Percentiles rank a stretch among this genome's conserved stretches.
These are phyloP conservation scores for Potamilus streckersoni DNA, from an alignment of 1,140 invertebrate genomes.

Conservation along the genomic window DNA sequence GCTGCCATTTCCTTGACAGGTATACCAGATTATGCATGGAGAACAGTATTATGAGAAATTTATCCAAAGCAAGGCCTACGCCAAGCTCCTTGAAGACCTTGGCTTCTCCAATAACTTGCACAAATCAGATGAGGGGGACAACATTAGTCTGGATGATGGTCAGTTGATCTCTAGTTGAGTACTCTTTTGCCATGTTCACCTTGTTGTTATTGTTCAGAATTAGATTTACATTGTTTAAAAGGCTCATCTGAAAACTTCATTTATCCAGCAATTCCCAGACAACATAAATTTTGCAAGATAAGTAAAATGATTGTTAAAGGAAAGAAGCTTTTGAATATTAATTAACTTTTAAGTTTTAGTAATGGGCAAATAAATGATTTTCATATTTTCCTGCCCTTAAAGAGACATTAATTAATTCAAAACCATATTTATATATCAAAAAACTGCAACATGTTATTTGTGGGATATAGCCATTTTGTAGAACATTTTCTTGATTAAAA, in stretches of 20 bases:
- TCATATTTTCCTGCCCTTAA: too few species aligned
- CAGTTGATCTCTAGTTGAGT: slow-evolving; percentile 19
- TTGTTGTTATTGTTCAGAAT: neutral
- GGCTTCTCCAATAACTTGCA: slow-evolving; percentile 74
- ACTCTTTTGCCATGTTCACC: neutral
- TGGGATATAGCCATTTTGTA: too few species aligned
- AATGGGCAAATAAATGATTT: too few species aligned
- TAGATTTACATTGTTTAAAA: neutral
- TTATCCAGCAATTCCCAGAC: neutral
- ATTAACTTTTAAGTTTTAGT: neutral
- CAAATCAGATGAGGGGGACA: slow-evolving; percentile 59
- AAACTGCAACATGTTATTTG: too few species aligned
- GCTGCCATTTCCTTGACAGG: slow-evolving; percentile 43
- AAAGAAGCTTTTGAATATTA: neutral
- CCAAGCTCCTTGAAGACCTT: slow-evolving; percentile 81
- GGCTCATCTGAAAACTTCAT: neutral
- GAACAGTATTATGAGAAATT: slow-evolving; percentile 80
- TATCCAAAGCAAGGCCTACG: slow-evolving; percentile 77
- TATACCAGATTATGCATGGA: slow-evolving; percentile 69
- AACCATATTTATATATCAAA: too few species aligned
- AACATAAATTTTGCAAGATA: too few species aligned
- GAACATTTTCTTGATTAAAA: too few species aligned
- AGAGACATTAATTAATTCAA: too few species aligned
- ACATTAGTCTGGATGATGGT: slow-evolving; percentile 59
- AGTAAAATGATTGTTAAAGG: neutral